Base-by-base conservation (phyloP, 2,888 invertebrate genomes). In the Ophion costatus region DNA sequence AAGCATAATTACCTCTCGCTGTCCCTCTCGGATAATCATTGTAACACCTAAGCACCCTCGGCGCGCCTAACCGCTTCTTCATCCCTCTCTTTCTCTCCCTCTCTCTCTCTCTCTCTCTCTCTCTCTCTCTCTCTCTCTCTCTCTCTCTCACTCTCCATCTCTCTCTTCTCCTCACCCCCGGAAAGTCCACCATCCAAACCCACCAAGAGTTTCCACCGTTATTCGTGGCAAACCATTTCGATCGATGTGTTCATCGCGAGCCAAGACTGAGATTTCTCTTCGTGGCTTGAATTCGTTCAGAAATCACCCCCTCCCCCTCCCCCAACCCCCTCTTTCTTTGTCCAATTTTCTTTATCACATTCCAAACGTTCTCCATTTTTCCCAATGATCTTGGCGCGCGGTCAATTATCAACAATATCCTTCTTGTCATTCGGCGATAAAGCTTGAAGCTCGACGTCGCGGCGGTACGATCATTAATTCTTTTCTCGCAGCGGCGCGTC, bases 1-100 rank as follows among this genome's bases (percentile, higher is more conserved):
- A 90, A 88, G 92, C 91, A 92, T 93, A 93, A 93, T 93, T 93
- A 93, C 93, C 93, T 92, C 90, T 91, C 89, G 92, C 93, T 92
- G 93, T 93, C 93, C 92, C 91, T 93, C 93, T 93, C 93, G 91
- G 90, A 92, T 93, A 93, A 93, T 93, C 93, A 93, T 93, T 93
- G 93, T 93, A 93, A 93, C 93, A 93, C 93, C 93, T 93, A 93
- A 93, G 93, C 92, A 92, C 92, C 92, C 84, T 84, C 45, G 56
- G 80, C 80, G 57, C 91, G 91, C 91, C 92, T 91, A 92, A 91
- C 92, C 92, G 91, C 90, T 73, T 57, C 66, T 61, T 61, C 78
- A 2, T 14, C 84, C 82, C 66, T 76, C 67, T 63, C 77, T 69
- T 70, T 80, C 29, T 33, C 61, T 56, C 61, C 4, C 75, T 64